Evolutionary conservation across 2,797 vertebrate genomes (phyloP).

Genomic region (Zalophus californianus): DNA sequence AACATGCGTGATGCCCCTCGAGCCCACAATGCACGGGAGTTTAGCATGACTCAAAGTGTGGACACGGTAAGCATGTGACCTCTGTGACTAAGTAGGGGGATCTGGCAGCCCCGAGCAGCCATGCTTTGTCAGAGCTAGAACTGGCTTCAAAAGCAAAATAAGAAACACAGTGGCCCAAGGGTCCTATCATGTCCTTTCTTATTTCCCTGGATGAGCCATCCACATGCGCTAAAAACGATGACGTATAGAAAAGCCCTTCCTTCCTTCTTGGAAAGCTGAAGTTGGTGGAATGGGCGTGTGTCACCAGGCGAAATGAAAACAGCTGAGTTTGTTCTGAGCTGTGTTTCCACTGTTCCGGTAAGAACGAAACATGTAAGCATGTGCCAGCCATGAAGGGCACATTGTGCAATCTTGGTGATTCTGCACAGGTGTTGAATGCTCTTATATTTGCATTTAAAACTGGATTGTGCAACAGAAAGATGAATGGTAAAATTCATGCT

Average conservation of each 20-base stretch:
- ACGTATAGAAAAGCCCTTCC: fast-evolving
- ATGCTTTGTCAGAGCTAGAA: neutral
- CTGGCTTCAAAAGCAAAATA: neutral
- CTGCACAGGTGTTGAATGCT: neutral
- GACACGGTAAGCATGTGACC: fast-evolving
- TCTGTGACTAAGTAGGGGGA: neutral
- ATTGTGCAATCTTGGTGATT: neutral
- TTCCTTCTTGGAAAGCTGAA: neutral
- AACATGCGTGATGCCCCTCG: fast-evolving
- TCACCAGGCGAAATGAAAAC: neutral
- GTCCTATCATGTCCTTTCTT: fast-evolving
- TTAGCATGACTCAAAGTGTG: neutral
- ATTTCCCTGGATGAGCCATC: neutral
- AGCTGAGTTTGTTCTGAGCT: neutral
- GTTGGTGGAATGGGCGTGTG: neutral
- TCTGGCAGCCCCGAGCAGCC: fast-evolving
- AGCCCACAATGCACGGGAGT: fast-evolving
- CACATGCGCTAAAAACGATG: neutral
- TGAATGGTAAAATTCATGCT: neutral
- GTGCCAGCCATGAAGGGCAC: neutral
- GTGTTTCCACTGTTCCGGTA: neutral
- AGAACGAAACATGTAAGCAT: neutral
- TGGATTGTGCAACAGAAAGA: neutral
- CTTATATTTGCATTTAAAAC: neutral
- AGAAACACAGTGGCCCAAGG: neutral